Evolutionary conservation across 2,797 vertebrate genomes (phyloP).

Genomic region (Delichon dasypus): DNA sequence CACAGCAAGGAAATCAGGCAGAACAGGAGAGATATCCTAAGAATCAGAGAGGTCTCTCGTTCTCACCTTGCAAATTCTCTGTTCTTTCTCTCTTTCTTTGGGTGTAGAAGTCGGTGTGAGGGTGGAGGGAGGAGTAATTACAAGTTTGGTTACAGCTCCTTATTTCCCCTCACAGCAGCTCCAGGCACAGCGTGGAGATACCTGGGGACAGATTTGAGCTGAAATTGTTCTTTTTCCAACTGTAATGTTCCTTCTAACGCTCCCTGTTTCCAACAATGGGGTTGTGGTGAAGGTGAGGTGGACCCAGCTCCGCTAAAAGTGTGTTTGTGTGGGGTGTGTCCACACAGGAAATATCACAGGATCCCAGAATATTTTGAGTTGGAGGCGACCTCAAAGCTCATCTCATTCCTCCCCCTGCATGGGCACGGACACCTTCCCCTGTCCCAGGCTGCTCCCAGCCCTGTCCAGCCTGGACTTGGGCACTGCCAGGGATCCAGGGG

Average conservation of each 20-base stretch:
- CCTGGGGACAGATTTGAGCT: background rate
- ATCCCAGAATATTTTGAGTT: background rate
- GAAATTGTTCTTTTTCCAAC: background rate
- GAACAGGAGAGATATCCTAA: background rate
- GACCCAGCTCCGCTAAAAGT: background rate
- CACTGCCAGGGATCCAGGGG: background rate
- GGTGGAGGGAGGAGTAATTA: background rate
- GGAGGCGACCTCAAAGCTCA: background rate
- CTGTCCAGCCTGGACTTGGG: rapidly evolving
- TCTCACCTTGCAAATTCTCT: background rate
- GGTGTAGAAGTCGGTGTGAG: background rate
- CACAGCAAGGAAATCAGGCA: background rate
- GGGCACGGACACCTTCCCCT: background rate
- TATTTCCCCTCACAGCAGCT: background rate
- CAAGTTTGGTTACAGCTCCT: background rate
- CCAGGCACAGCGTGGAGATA: background rate
- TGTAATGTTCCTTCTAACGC: background rate
- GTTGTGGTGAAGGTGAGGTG: background rate
- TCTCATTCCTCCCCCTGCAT: background rate
- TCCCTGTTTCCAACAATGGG: rapidly evolving
- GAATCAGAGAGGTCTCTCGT: background rate
- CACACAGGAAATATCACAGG: background rate
- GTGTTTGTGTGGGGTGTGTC: background rate
- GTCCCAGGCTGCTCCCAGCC: background rate
- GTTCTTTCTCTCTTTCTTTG: background rate